phyloP scores from a whole-genome alignment of 2,888 invertebrate species.

The Dilophus febrilis region DNA sequence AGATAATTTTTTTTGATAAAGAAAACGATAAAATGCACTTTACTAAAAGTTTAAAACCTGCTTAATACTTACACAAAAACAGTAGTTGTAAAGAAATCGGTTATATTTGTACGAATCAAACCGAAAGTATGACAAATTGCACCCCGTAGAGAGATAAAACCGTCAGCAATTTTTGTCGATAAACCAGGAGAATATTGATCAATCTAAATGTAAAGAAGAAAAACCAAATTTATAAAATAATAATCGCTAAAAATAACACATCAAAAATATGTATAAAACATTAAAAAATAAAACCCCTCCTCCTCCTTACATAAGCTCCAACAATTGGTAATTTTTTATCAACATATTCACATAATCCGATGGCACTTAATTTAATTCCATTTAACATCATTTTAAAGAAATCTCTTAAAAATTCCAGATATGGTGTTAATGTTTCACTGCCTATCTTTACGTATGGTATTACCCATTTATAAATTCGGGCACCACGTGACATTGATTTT shows the following conservation, averaged over 20 bases:
- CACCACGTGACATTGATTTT: slow-evolving; percentile 39
- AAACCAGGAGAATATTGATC: slow-evolving; percentile 59
- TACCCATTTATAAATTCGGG: slow-evolving; percentile 45
- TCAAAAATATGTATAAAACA: neutral
- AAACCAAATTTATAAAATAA: slow-evolving; percentile 2
- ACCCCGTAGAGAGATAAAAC: slow-evolving; percentile 30
- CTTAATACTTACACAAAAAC: slow-evolving; percentile 56
- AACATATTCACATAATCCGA: slow-evolving; percentile 34
- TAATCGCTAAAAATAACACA: neutral
- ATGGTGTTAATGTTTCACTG: slow-evolving; percentile 34
- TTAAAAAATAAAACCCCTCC: neutral
- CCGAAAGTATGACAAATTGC: slow-evolving; percentile 32
- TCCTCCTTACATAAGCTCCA: slow-evolving; percentile 33
- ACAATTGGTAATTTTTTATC: slow-evolving; percentile 36
- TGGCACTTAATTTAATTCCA: slow-evolving; percentile 31
- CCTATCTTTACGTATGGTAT: slow-evolving; percentile 43
- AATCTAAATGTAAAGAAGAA: slow-evolving; percentile 30
- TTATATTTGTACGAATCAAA: slow-evolving; percentile 35
- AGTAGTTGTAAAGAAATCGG: slow-evolving; percentile 50
- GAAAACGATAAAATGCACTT: slow-evolving; percentile 2
- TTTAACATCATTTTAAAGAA: slow-evolving; percentile 36
- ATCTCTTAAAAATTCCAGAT: slow-evolving; percentile 41
- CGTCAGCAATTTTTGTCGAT: slow-evolving; percentile 40
- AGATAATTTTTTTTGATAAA: neutral
- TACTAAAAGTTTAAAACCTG: slow-evolving; percentile 1